A percentile compares a stretch with the other conserved stretches of the same genome.
Evolutionary conservation across 2,888 invertebrate species (phyloP).

Genomic region (Teleiodes luculella): DNA sequence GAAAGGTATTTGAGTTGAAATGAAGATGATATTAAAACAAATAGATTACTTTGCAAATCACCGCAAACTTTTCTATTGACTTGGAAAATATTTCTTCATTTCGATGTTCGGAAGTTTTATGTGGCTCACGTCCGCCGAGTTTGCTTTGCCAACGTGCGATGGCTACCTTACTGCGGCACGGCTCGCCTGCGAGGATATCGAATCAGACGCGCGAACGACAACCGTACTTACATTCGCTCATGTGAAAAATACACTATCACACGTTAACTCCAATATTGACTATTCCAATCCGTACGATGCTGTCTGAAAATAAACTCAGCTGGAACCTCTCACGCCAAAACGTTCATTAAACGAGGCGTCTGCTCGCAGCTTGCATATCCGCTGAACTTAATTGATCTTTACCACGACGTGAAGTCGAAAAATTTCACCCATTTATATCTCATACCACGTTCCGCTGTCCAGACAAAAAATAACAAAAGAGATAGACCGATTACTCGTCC

Average conservation of each 20-base stretch:
- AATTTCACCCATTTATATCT: neutral
- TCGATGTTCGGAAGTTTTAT: constrained; percentile 42
- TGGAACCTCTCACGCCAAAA: neutral
- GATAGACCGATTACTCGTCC: neutral
- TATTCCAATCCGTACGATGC: neutral
- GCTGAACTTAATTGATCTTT: constrained; percentile 1
- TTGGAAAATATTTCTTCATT: neutral
- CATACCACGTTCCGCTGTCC: neutral
- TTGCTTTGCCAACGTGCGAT: constrained; percentile 67
- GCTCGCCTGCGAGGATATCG: constrained; percentile 49
- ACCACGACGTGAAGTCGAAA: constrained; percentile 1
- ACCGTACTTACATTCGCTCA: constrained; percentile 16
- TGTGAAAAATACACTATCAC: constrained; percentile 13
- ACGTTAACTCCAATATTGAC: neutral
- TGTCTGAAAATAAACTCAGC: neutral
- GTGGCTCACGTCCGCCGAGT: constrained; percentile 66
- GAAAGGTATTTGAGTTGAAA: no score
- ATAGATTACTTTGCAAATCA: no score
- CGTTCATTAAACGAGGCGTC: neutral
- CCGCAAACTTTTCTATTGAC: no score
- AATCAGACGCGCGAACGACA: constrained; percentile 54
- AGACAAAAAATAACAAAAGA: neutral
- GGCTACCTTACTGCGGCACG: constrained; percentile 58
- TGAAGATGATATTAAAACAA: no score
- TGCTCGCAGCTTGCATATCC: constrained; percentile 1